Conservation (phyloP, 1,140 invertebrate genomes). For the Euura lappo region DNA sequence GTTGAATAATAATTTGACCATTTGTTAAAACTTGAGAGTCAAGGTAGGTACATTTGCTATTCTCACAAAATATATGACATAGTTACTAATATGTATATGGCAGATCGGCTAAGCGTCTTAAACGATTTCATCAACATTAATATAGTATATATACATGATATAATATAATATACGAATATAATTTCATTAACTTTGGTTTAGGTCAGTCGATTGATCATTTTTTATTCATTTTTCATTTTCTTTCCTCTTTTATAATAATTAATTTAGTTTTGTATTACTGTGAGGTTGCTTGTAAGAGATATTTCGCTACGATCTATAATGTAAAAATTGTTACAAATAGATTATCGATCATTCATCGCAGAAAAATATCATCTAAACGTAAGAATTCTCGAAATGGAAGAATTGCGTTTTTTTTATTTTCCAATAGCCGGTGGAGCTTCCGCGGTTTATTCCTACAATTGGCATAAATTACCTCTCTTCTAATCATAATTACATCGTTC, state of each 20-base stretch:
- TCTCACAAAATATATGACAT: conserved; percentile 32
- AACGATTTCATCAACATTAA: conserved; percentile 13
- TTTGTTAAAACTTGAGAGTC: background rate
- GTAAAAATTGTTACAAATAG: conserved; percentile 15
- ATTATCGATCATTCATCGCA: background rate
- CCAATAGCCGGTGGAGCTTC: background rate
- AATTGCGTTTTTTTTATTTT: background rate
- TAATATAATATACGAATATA: conserved; percentile 8
- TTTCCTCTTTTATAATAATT: background rate
- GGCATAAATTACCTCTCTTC: too few species aligned
- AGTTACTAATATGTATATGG: conserved; percentile 8
- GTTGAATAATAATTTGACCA: background rate
- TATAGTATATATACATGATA: conserved; percentile 4
- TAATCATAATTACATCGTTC: too few species aligned
- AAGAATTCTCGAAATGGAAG: conserved; percentile 4
- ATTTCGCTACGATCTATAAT: conserved; percentile 14
- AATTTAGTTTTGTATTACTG: background rate
- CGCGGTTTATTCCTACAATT: background rate
- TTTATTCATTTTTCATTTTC: background rate
- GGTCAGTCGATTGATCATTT: conserved; percentile 10
- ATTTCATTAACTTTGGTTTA: conserved; percentile 10
- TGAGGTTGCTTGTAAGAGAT: conserved; percentile 4
- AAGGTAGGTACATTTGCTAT: conserved; percentile 19
- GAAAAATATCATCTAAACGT: conserved; percentile 1
- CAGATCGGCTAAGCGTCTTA: conserved; percentile 14